A percentile compares a stretch with the other conserved stretches of the same genome.
Evolutionary conservation across 2,888 invertebrate genomes (phyloP).

Genomic region (Acrobeloides nanus): DNA sequence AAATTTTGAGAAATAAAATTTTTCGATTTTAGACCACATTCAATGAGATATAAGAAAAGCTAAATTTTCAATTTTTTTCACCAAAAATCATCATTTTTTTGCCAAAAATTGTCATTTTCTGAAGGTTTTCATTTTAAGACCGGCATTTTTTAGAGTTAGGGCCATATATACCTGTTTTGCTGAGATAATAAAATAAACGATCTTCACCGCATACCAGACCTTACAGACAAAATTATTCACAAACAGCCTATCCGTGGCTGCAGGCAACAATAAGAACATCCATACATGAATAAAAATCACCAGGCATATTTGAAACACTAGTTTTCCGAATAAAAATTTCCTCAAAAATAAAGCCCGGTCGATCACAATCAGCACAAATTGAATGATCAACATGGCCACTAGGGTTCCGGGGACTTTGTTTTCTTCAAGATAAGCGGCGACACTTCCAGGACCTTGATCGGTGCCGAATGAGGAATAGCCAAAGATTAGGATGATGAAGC

Average conservation of each 20-base stretch:
- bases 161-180: constrained; percentile 66
- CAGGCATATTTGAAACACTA: constrained; percentile 75
- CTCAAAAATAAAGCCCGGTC: constrained; percentile 87
- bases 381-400: constrained; percentile 84
- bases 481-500: constrained; percentile 88
- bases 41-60: no score
- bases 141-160: no score
- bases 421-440: constrained; percentile 63
- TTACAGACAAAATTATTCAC: constrained; percentile 62
- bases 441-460: constrained; percentile 55
- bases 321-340: constrained; percentile 75
- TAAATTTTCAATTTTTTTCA: no score
- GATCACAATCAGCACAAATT: constrained; percentile 81
- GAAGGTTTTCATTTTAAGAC: no score
- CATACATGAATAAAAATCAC: constrained; percentile 85
- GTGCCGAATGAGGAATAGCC: constrained; percentile 94
- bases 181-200: constrained; percentile 83
- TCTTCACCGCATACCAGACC: constrained; percentile 77
- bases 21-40: no score
- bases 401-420: constrained; percentile 91
- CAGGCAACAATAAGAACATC: constrained; percentile 91
- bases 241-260: constrained; percentile 80
- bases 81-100: no score
- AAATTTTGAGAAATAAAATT: no score
- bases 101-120: no score